Base-by-base conservation (phyloP, 2,113 vertebrate genomes). In the Eudorcas thomsonii region DNA sequence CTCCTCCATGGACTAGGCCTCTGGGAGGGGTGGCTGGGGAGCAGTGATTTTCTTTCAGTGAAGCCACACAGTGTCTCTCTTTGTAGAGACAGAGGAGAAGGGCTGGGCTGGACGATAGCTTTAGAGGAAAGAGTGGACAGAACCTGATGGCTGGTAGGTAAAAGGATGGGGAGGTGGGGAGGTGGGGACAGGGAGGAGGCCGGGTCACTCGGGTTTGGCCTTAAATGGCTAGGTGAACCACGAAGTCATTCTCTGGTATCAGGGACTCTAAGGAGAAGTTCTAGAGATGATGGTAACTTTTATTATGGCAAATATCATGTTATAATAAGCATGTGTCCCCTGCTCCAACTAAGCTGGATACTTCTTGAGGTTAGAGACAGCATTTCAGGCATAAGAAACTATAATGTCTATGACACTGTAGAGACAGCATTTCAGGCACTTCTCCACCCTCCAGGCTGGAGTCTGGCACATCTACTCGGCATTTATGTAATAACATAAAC, bases 401-500 rank as follows among this genome's bases (percentile, higher is more conserved):
- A 28, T 30, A 30, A 39, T 26, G 55, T 26, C 36, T 59, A 17
- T 4, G 54, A 39, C 14, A 43, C 36, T 4, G 15, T 28, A 28
- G 3, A 11, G 55, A 50, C 33, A 13, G 36, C 0, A 0, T 50
- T 36, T 15, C 0, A 7, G 88, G 71, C 55, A 15, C 19, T 36
- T n/a, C 30, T 74, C 16, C 11, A 25, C 0, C 12, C 0, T 74
- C 60, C 14, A 30, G 39, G 17, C 30, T 10, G 7, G 4, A 4
- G 48, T 23, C 1, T 6, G 39, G 21, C 50, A 50, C n/a, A 19
- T 36, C 36, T 36, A 26, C 30, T 78, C 14, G 36, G 25, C 36
- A 50, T 14, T n/a, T 8, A 33, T 0, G 1, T 26, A 23, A 43
- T n/a, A 28, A 19, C 21, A 60, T 13, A 3, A 50, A 3, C 0